These are phyloP conservation scores for Tragelaphus strepsiceros DNA, from an alignment of 2,113 vertebrate genomes.

Conservation along the genomic window DNA sequence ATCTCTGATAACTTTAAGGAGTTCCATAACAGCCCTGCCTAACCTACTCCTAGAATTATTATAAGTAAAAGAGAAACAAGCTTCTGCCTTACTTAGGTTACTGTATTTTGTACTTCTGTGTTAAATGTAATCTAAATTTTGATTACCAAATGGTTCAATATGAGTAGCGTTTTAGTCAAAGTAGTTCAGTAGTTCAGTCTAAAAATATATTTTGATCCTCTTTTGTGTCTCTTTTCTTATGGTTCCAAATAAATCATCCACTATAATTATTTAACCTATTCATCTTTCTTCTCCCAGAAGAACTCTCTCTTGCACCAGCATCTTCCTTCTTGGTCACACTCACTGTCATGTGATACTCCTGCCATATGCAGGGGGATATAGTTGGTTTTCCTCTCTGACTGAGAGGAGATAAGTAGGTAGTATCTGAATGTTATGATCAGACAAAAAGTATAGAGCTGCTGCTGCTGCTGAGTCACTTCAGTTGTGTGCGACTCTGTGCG, in stretches of 20 bases:
- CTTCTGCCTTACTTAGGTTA: neutral
- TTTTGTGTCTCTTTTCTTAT: neutral
- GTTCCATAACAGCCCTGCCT: neutral
- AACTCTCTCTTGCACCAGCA: neutral
- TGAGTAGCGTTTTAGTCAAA: neutral
- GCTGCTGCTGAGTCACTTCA: no score
- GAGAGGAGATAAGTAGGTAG: neutral
- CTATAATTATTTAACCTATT: neutral
- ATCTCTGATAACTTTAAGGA: neutral
- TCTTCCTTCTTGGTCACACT: neutral
- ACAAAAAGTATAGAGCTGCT: neutral
- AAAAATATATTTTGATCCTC: neutral
- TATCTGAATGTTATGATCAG: neutral
- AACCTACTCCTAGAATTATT: neutral
- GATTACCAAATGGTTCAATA: neutral
- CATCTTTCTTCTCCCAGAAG: neutral
- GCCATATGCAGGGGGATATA: neutral
- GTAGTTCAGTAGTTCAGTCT: neutral
- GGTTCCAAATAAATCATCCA: neutral
- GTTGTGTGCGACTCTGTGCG: no score
- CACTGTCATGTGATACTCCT: neutral
- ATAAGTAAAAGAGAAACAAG: neutral
- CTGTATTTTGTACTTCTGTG: neutral
- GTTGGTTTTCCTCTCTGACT: neutral
- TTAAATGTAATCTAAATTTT: neutral